Evolutionary conservation across 2,113 vertebrate genomes (phyloP), one percentile per base, ranked within the genome.

Genomic region (crab-eating macaque (Macaca fascicularis)): DNA sequence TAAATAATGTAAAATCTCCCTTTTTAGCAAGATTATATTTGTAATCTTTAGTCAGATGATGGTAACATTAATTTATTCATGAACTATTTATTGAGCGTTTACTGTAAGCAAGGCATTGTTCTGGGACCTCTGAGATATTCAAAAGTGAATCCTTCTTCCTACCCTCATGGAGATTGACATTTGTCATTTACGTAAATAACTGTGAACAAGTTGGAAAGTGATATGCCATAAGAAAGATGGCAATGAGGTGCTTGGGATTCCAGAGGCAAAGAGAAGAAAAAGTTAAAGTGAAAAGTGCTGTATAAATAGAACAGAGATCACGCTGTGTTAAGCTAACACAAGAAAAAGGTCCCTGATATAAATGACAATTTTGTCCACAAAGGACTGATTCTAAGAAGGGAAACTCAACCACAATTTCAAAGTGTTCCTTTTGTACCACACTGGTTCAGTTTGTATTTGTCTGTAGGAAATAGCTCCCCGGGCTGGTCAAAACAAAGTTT

Each of bases 151-250:
- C 27, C 22, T 67, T 90, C 64, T 92, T 70, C 43, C 88, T 93
- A 7, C 0, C 19, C 20, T 84, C 32, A 17, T 25, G 45, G 43
- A 89, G 84, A 79, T 5, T 40, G 52, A 16, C 78, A 67, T 76
- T 72, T 82, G 59, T 84, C 72, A 74, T 93, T 97, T 85, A 74
- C n/a, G n/a, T 50, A 93, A 92, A 81, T 89, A 89, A 67, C 84
- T 76, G 22, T 38, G 70, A 93, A 86, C 57, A 79, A 69, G 4
- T 13, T 69, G 72, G 76, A 94, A 95, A 79, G n/a, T 86, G 10
- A 32, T n/a, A 50, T 35, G 81, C 25, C 75, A 1, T 35, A 50
- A 86, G 52, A 67, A 89, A 80, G 64, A 57, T 16, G 64, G 27
- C 48, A 48, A 3, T n/a, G 79, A 89, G 61, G 40, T 81, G 13